Evolutionary conservation across 2,888 invertebrate genomes (phyloP).

Genomic region (Micropterix aruncella): DNA sequence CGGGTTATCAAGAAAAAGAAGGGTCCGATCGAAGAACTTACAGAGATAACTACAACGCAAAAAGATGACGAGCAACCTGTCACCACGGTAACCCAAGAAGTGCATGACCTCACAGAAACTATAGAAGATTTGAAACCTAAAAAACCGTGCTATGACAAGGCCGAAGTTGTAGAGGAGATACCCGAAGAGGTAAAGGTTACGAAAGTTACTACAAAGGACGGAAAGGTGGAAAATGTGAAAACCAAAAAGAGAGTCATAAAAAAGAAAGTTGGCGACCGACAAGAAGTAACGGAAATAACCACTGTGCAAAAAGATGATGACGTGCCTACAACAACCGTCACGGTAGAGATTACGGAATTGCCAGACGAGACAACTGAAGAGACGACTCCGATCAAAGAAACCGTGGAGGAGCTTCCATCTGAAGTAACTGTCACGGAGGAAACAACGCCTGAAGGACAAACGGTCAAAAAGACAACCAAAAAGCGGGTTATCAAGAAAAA

Average conservation of each 20-base stretch:
- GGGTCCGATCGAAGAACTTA: not conserved
- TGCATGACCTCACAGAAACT: slow-evolving; percentile 13
- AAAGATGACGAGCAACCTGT: slow-evolving; percentile 12
- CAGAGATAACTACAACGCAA: not conserved
- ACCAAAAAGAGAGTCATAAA: slow-evolving; percentile 18
- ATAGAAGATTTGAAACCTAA: slow-evolving; percentile 13
- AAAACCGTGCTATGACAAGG: slow-evolving; percentile 16
- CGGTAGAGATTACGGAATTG: too few relatives aligned
- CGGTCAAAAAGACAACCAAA: too few relatives aligned
- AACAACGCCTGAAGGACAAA: too few relatives aligned
- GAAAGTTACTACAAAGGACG: slow-evolving; percentile 18
- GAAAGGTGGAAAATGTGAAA: slow-evolving; percentile 11
- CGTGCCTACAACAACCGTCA: slow-evolving; percentile 16
- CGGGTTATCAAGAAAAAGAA: not conserved
- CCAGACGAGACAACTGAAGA: too few relatives aligned
- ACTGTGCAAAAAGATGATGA: slow-evolving; percentile 19
- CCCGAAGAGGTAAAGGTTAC: slow-evolving; percentile 25
- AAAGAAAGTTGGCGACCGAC: slow-evolving; percentile 17
- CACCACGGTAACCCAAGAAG: slow-evolving; percentile 15
- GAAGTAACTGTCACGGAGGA: too few relatives aligned
- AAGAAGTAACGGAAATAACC: slow-evolving; percentile 21
- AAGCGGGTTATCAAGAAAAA: too few relatives aligned
- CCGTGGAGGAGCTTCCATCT: too few relatives aligned
- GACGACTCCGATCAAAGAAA: too few relatives aligned
- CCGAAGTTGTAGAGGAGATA: slow-evolving; percentile 19